Evolutionary conservation across 2,797 vertebrate genomes (phyloP).

Genomic region (Leptoclinus maculatus): DNA sequence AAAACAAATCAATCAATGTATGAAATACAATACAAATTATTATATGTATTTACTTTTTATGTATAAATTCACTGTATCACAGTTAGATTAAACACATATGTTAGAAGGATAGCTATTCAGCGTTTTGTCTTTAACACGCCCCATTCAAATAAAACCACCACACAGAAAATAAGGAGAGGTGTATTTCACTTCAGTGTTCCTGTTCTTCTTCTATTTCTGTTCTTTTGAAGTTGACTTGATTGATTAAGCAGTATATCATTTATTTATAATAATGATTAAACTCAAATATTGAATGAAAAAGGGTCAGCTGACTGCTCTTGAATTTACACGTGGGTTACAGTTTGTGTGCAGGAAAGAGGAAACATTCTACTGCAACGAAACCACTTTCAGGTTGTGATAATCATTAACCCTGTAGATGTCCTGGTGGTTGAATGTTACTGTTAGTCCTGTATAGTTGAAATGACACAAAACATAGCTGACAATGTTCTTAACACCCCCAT

Average conservation of each 20-base stretch:
- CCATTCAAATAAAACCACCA: not conserved
- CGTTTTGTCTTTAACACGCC: not conserved
- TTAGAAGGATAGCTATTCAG: not conserved
- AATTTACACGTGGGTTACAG: not conserved
- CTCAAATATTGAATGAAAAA: not conserved
- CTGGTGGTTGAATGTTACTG: conserved; percentile 4
- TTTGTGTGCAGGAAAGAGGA: conserved; percentile 35
- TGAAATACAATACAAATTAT: not conserved
- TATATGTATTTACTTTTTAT: not conserved
- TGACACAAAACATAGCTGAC: conserved; percentile 18
- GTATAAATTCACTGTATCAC: not conserved
- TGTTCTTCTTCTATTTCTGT: not conserved
- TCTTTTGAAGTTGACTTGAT: not conserved
- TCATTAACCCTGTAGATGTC: conserved; percentile 30
- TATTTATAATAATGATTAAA: not conserved
- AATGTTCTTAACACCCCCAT: not conserved
- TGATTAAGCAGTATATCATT: not conserved
- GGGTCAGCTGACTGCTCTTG: not conserved
- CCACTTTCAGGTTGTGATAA: not conserved
- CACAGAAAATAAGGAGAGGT: not conserved
- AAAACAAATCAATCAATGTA: not conserved
- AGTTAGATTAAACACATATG: not conserved
- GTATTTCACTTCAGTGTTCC: not conserved
- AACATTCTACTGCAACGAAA: not conserved
- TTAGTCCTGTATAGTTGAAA: not conserved